Percentiles rank a stretch among this genome's conserved stretches.
These are phyloP conservation scores for Nylanderia fulva DNA, from an alignment of 1,140 invertebrate genomes.

Conservation along the genomic window DNA sequence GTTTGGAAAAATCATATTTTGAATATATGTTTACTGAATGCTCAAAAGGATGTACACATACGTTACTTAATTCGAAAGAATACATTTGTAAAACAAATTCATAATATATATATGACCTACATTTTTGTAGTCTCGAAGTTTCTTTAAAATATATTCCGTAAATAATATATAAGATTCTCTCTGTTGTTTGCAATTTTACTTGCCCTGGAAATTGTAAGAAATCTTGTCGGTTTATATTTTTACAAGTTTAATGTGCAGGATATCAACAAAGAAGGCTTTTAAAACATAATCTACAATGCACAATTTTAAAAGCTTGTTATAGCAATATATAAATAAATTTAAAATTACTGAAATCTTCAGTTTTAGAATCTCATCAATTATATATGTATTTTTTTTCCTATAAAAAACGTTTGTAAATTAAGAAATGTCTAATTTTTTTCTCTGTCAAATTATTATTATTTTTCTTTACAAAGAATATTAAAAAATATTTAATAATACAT, in stretches of 20 bases:
- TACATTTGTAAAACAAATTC: not conserved
- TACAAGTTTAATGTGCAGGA: not conserved
- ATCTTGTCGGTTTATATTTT: not conserved
- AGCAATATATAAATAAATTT: not conserved
- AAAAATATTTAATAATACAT: not conserved
- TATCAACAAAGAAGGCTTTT: not conserved
- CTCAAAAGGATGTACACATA: not conserved
- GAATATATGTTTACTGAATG: not conserved
- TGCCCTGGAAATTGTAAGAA: not conserved
- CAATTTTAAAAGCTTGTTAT: not conserved
- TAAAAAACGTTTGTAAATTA: not conserved
- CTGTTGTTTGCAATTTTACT: conserved; percentile 2
- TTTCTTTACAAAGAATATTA: conserved; percentile 4
- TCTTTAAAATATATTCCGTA: not conserved
- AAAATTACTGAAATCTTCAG: not conserved
- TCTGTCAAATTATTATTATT: not conserved
- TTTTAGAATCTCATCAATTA: not conserved
- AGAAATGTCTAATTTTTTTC: not conserved
- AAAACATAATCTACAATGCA: not conserved
- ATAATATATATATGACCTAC: not conserved
- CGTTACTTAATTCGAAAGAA: not conserved
- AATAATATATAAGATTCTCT: not conserved
- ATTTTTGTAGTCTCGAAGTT: not conserved
- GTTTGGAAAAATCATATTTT: not conserved
- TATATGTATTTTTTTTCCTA: not conserved